phyloP scores from a whole-genome alignment of 2,888 invertebrate species.

The Helleia helle region DNA sequence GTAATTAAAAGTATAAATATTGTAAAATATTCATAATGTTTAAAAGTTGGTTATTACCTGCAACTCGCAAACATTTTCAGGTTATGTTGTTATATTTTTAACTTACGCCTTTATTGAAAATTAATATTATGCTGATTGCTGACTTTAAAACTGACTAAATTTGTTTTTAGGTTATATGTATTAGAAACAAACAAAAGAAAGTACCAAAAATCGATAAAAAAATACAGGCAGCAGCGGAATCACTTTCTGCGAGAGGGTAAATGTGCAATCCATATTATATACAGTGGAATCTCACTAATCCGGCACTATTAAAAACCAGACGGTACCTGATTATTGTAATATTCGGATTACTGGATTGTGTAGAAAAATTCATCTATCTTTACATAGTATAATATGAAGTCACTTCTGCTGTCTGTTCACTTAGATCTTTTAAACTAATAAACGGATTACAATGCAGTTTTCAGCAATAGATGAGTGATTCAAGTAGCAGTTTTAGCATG shows the following conservation, averaged over 20 bases:
- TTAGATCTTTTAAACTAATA: no score
- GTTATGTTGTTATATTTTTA: constrained; percentile 28
- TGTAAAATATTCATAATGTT: constrained; percentile 19
- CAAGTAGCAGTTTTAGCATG: no score
- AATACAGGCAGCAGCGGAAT: constrained; percentile 72
- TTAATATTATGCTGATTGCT: background rate
- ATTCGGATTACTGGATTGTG: no score
- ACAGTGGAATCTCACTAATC: no score
- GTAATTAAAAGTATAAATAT: background rate
- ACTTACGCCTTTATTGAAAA: background rate
- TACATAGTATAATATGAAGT: no score
- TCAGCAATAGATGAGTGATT: no score
- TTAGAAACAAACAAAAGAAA: constrained; percentile 46
- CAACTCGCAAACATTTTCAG: constrained; percentile 42
- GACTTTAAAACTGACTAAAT: background rate
- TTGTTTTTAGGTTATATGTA: constrained; percentile 33
- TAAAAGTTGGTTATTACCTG: constrained; percentile 33
- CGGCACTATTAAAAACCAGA: no score
- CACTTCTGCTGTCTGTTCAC: no score
- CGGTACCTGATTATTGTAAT: no score
- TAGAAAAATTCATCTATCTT: no score
- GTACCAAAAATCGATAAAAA: constrained; percentile 58
- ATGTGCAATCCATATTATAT: no score
- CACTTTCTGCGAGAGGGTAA: constrained; percentile 81
- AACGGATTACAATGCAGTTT: no score